phyloP scores from a whole-genome alignment of 1,140 invertebrate genomes.

The Drosophila mayri region DNA sequence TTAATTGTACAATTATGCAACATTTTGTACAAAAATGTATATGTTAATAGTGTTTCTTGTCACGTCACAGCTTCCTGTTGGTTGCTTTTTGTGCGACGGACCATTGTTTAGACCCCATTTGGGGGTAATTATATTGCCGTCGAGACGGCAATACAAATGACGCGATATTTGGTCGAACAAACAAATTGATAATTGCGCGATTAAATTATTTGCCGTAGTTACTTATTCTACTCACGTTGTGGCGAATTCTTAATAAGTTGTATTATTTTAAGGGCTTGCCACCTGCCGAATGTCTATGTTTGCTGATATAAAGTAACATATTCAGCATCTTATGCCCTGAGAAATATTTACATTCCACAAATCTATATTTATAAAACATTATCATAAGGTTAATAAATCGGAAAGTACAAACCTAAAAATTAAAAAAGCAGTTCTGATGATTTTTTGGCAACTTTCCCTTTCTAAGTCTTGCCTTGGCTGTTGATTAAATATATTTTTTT shows the following conservation, averaged over 20 bases:
- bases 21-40: conserved; percentile 14
- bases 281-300: conserved; percentile 39
- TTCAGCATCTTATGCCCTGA: not conserved
- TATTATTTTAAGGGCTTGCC: conserved; percentile 15
- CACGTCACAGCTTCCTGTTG: conserved; percentile 66
- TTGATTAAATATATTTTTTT: not conserved
- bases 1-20: conserved; percentile 37
- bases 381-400: too few species aligned
- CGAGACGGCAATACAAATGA: conserved; percentile 70
- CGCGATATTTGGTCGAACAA: conserved; percentile 30
- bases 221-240: conserved; percentile 32
- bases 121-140: conserved; percentile 61
- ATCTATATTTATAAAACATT: not conserved
- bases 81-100: conserved; percentile 21
- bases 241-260: conserved; percentile 1
- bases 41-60: conserved; percentile 26
- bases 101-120: conserved; percentile 61
- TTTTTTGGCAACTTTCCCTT: too few species aligned
- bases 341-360: not conserved
- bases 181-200: conserved; percentile 43
- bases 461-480: too few species aligned
- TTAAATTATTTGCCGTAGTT: conserved; percentile 29
- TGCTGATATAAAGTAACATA: not conserved
- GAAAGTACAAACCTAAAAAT: too few species aligned
- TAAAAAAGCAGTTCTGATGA: too few species aligned